These are phyloP conservation scores for Meta bourneti DNA, from an alignment of 2,888 invertebrate genomes.

Conservation along the genomic window DNA sequence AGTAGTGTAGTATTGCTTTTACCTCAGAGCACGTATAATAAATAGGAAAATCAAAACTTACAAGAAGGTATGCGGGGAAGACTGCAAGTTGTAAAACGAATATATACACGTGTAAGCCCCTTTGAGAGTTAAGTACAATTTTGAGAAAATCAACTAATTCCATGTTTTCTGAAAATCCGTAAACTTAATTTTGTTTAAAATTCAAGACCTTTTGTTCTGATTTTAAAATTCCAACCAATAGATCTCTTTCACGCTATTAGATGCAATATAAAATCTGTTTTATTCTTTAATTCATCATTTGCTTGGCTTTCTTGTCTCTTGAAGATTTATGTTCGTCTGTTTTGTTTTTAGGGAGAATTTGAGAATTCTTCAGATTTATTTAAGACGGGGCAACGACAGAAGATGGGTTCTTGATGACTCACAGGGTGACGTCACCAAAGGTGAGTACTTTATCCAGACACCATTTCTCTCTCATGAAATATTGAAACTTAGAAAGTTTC, in stretches of 20 bases:
- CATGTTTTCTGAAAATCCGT: too few species aligned
- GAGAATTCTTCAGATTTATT: background rate
- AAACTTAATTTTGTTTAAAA: too few species aligned
- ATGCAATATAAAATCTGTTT: background rate
- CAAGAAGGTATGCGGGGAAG: too few species aligned
- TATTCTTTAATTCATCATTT: background rate
- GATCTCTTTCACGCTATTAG: background rate
- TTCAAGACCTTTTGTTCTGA: too few species aligned
- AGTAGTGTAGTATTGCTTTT: too few species aligned
- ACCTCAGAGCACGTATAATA: too few species aligned
- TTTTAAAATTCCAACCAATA: too few species aligned
- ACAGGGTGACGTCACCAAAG: slow-evolving; percentile 59
- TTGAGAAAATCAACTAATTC: too few species aligned
- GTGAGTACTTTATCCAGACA: slow-evolving; percentile 7
- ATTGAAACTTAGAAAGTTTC: background rate
- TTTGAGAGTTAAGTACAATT: too few species aligned
- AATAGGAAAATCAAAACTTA: too few species aligned
- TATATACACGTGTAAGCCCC: too few species aligned
- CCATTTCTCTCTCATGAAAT: background rate
- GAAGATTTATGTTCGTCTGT: background rate
- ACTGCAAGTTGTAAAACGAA: too few species aligned
- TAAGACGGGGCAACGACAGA: background rate
- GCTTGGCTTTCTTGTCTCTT: background rate
- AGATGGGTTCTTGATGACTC: slow-evolving; percentile 68
- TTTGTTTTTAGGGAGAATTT: background rate